Evolutionary conservation across 1,140 invertebrate genomes (phyloP), one percentile per base, ranked within the genome.

Genomic region (Vanessa atalanta): DNA sequence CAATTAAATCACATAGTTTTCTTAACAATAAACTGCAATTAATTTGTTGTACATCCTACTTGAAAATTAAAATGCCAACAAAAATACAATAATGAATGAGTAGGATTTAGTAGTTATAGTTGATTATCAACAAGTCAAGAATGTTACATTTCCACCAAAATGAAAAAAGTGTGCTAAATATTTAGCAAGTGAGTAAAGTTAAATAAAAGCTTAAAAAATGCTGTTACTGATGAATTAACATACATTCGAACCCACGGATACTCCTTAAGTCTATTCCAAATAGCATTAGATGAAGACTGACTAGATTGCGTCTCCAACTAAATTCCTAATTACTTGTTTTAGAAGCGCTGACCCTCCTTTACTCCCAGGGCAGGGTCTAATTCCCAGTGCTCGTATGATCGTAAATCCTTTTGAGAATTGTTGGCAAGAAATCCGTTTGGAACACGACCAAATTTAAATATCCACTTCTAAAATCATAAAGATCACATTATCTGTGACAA

Each of bases 381-480:
- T 72, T 57, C 50, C 63, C 37, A 57, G 43, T 64, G 50, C 65
- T 48, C 53, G 48, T 47, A 50, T 57, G 72, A 63, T 64, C 61
- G 43, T 75, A 70, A 75, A 75, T 75, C 63, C 63, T 47, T 70
- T 75, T 31, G 63, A 64, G 55, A 66, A 64, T 50, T 63, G 61
- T 70, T 75, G 73, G 61, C 73, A 70, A 75, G 73, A 57, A 70
- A 64, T 70, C 66, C 53, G 51, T 51, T 75, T 75, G 73, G 73
- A 75, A 65, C 66, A 50, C 26, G 31, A 75, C 67, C 73, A 75
- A 75, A 70, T 75, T 75, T 75, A 69, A 75, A 75, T 70, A 75
- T 50, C 53, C 67, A 61, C 53, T 65, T 70, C 63, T 23, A 60
- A 70, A 65, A 75, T 70, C 47, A 70, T 67, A 67, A 67, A 53